Percentiles rank a stretch among this genome's conserved stretches.
These are phyloP conservation scores for Entomobrya multifasciata DNA, from an alignment of 2,888 invertebrate species.

Conservation along the genomic window DNA sequence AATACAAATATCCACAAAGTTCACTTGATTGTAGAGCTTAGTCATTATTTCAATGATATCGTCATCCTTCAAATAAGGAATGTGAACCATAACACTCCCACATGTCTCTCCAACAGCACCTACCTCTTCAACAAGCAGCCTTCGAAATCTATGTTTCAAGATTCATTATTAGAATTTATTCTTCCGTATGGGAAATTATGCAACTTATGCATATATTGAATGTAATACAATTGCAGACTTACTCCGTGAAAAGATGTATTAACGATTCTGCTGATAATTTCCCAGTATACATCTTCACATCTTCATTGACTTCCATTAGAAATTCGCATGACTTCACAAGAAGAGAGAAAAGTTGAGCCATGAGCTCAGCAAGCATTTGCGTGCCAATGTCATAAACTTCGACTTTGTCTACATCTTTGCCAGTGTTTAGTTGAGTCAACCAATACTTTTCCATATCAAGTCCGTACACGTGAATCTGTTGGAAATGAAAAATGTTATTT, in stretches of 20 bases:
- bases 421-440: slow-evolving; percentile 40
- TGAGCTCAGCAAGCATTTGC: slow-evolving; percentile 70
- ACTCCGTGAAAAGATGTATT: slow-evolving; percentile 59
- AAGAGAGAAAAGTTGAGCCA: slow-evolving; percentile 68
- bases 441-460: slow-evolving; percentile 71
- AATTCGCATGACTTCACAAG: slow-evolving; percentile 66
- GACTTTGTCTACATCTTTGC: slow-evolving; percentile 31
- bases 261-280: slow-evolving; percentile 47
- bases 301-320: slow-evolving; percentile 37
- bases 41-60: slow-evolving; percentile 63
- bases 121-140: slow-evolving; percentile 48
- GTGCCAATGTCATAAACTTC: slow-evolving; percentile 65
- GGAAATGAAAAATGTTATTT: not conserved
- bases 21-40: slow-evolving; percentile 71
- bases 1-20: slow-evolving; percentile 69
- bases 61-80: slow-evolving; percentile 44
- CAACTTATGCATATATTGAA: too few relatives aligned
- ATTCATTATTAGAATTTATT: too few relatives aligned
- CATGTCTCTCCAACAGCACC: slow-evolving; percentile 57
- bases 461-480: slow-evolving; percentile 73
- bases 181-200: too few relatives aligned
- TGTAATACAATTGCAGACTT: too few relatives aligned
- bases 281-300: slow-evolving; percentile 18
- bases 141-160: slow-evolving; percentile 43
- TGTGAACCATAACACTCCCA: slow-evolving; percentile 64